phyloP scores from a whole-genome alignment of 2,888 invertebrate genomes.

The Piscicola geometra region DNA sequence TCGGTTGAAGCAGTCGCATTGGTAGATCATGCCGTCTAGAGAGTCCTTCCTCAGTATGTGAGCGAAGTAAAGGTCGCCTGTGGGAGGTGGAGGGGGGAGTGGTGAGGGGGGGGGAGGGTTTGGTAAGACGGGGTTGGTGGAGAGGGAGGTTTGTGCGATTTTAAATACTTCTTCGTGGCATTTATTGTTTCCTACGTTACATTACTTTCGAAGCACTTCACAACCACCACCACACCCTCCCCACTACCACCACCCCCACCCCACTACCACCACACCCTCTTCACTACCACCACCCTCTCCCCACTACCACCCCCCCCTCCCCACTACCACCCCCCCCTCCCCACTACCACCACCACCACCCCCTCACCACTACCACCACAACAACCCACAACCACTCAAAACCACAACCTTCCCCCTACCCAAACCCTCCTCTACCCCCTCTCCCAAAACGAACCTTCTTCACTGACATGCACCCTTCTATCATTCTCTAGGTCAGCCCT shows the following conservation, averaged over 20 bases:
- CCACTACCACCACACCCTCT: neutral
- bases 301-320: neutral
- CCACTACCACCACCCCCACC: neutral
- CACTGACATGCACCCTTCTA: no score
- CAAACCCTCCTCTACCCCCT: no score
- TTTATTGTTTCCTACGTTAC: no score
- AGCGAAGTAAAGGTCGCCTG: constrained; percentile 21
- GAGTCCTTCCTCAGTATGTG: neutral
- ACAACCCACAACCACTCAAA: no score
- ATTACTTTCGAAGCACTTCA: no score
- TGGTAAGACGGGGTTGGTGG: neutral
- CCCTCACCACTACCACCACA: no score
- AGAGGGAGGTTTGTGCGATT: neutral
- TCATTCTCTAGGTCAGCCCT: no score
- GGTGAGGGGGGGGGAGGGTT: neutral
- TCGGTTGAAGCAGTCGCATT: neutral
- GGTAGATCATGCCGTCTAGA: neutral
- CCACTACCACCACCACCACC: no score
- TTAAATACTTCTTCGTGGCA: no score
- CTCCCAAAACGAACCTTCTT: neutral
- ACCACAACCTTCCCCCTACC: no score
- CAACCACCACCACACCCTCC: no score
- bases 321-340: no score
- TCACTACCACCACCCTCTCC: neutral
- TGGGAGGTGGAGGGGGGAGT: neutral